Evolutionary conservation across 2,888 invertebrate species (phyloP), one percentile per base, ranked within the genome.

Genomic region (Leistus spinibarbis): DNA sequence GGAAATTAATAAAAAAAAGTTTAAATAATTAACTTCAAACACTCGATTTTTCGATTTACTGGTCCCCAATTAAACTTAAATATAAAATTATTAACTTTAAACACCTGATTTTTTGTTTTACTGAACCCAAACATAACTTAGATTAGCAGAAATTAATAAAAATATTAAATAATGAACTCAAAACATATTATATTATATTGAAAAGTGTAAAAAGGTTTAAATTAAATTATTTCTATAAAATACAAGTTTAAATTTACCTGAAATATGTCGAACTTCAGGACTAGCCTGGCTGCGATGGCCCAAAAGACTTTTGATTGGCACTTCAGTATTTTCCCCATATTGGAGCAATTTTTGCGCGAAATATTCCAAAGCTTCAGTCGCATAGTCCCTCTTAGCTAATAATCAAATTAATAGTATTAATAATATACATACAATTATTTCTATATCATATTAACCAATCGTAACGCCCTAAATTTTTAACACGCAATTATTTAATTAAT

Each of bases 231-330:
- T 9, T n/a, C n/a, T n/a, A n/a, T n/a, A n/a, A n/a, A n/a, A n/a
- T n/a, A n/a, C n/a, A n/a, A n/a, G 20, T 7, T 17, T 17, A 3
- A n/a, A 23, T 13, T 80, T 76, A 79, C 92, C 94, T 79, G 97
- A 97, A 82, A 98, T 96, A 86, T 98, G 96, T 78, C 99, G 91
- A 79, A 99, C 97, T 89, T 98, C 98, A 16, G 96, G 96, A 76
- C 97, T 95, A 20, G 99, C 99, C 86, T 96, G 97, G 79, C 96
- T 96, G 79, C 98, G 91, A 87, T 99, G 99, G 0, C 99, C 99
- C 77, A 99, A 90, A 79, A 99, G 90, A 85, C 97, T 97, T 85
- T 96, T 96, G 80, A 99, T 96, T 3, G 98, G 98, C 79, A 99
- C 96, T 89, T 99, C 98, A 1, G 97, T 95, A 72, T 95, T 96